phyloP scores from a whole-genome alignment of 2,797 vertebrate genomes.

The Anabacerthia variegaticeps region DNA sequence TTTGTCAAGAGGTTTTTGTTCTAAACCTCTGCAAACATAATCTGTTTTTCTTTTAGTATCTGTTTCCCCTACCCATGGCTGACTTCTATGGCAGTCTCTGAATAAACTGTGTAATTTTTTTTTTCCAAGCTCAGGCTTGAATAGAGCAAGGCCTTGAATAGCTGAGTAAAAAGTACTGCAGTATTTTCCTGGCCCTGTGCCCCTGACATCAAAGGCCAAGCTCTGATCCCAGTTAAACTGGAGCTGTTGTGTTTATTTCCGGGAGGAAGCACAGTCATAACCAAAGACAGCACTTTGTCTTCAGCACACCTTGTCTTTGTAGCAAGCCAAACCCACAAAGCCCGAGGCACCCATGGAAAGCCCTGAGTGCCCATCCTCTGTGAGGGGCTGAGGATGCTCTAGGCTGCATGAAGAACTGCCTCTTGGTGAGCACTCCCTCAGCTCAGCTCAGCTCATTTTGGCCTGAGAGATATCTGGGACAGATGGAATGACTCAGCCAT shows the following conservation, averaged over 20 bases:
- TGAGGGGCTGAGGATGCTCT: background rate
- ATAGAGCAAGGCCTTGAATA: background rate
- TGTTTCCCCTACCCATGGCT: background rate
- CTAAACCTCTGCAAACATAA: background rate
- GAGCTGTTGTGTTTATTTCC: constrained; percentile 47
- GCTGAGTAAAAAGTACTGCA: background rate
- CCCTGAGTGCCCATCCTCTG: background rate
- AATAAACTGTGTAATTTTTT: background rate
- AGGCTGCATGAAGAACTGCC: background rate
- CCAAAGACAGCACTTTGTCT: constrained; percentile 39
- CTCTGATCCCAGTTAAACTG: constrained; percentile 14
- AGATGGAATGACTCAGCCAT: constrained; percentile 62
- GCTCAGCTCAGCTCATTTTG: background rate
- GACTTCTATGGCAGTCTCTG: background rate
- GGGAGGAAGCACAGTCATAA: constrained; percentile 28
- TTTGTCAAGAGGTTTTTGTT: background rate
- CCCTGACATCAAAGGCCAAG: constrained; percentile 21
- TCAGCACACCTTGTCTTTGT: background rate
- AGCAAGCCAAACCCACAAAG: background rate
- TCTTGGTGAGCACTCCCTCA: background rate
- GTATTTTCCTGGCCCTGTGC: constrained; percentile 47
- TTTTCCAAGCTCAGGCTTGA: background rate
- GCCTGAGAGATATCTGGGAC: constrained; percentile 25
- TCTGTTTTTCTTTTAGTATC: background rate
- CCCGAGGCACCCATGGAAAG: background rate